These are phyloP conservation scores for Pelodytes ibericus DNA, from an alignment of 2,797 vertebrate genomes.

Conservation along the genomic window DNA sequence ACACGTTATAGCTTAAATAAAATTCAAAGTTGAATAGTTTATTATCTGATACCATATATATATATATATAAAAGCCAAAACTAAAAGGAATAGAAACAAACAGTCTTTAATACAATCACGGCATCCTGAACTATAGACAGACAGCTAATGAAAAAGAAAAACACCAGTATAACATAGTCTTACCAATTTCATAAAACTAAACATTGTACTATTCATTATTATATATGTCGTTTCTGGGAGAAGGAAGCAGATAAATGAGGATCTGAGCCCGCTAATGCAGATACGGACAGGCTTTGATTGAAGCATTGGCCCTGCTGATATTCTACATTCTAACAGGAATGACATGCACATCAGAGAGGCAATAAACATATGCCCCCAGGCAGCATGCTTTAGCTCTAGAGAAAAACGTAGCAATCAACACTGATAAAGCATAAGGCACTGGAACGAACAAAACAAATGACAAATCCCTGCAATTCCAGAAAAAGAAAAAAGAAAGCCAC, in stretches of 20 bases:
- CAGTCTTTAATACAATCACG: too few relatives aligned
- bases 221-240: conserved; percentile 8
- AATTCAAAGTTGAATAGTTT: too few relatives aligned
- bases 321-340: conserved; percentile 28
- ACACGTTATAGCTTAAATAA: too few relatives aligned
- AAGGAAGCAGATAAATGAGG: conserved; percentile 9
- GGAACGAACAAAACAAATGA: conserved; percentile 40
- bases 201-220: conserved; percentile 25
- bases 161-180: too few relatives aligned
- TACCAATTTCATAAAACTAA: background rate
- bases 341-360: conserved; percentile 40
- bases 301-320: conserved; percentile 42
- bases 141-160: too few relatives aligned
- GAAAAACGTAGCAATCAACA: conserved; percentile 38
- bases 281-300: conserved; percentile 24
- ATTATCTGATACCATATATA: too few relatives aligned
- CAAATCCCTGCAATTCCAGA: too few relatives aligned
- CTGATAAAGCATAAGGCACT: conserved; percentile 33
- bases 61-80: too few relatives aligned
- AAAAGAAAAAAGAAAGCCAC: too few relatives aligned
- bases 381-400: conserved; percentile 31
- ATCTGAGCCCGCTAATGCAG: conserved; percentile 25
- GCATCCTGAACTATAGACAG: too few relatives aligned
- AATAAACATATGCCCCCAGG: conserved; percentile 44
- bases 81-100: too few relatives aligned